phyloP scores from a whole-genome alignment of 2,888 invertebrate species.

The Junonia oenone region DNA sequence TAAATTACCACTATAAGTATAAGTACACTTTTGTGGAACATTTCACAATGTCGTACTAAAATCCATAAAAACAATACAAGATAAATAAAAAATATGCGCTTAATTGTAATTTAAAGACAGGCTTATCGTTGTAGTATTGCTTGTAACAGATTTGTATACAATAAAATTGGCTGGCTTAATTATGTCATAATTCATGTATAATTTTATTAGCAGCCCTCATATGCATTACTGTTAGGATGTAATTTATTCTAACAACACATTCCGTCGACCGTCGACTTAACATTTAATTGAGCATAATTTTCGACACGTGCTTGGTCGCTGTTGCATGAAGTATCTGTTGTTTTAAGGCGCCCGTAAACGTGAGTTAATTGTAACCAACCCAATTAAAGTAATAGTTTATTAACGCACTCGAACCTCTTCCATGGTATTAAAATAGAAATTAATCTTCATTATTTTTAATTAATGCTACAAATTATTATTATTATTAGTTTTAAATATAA shows the following conservation, averaged over 20 bases:
- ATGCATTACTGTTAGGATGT: conserved; percentile 33
- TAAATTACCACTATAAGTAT: too few species aligned
- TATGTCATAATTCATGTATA: conserved; percentile 42
- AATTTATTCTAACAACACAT: conserved; percentile 22
- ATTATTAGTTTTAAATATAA: too few species aligned
- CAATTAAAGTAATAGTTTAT: background rate
- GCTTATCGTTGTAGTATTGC: background rate
- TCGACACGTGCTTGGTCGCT: conserved; percentile 31
- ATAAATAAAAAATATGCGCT: too few species aligned
- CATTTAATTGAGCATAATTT: conserved; percentile 35
- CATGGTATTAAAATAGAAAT: background rate
- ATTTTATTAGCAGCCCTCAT: conserved; percentile 35
- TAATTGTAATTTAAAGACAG: too few species aligned
- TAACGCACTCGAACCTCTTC: background rate
- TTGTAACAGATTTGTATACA: background rate
- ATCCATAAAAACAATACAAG: too few species aligned
- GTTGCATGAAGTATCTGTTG: conserved; percentile 14
- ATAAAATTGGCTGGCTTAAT: conserved; percentile 38
- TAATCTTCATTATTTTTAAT: too few species aligned
- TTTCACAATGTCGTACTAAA: too few species aligned
- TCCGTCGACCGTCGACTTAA: conserved; percentile 29
- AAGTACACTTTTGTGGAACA: too few species aligned
- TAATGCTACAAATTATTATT: too few species aligned
- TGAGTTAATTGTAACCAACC: background rate
- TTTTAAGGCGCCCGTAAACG: background rate